These are phyloP conservation scores for Montipora capricornis DNA, from an alignment of 64 coral and sea anemone species.

Conservation along the genomic window DNA sequence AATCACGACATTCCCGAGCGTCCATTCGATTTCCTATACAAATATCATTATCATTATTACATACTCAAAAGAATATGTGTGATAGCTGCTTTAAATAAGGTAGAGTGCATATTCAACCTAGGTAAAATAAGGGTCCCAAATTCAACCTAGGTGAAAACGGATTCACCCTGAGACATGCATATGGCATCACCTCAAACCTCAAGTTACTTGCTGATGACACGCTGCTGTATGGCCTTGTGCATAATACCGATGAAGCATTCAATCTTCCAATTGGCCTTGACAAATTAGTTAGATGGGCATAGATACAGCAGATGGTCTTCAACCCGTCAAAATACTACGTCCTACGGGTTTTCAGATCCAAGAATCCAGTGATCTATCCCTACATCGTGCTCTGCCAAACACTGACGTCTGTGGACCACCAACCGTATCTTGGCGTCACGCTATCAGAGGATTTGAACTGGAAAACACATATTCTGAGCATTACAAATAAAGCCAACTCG, in stretches of 20 bases:
- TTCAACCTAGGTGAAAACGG: no score
- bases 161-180: no score
- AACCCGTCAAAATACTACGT: constrained; percentile 11
- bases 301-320: constrained; percentile 34
- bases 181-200: neutral
- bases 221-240: constrained; percentile 8
- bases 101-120: no score
- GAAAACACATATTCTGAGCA: neutral
- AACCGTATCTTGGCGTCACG: constrained; percentile 14
- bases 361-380: neutral
- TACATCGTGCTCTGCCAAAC: constrained; percentile 19
- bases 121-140: no score
- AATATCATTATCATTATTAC: no score
- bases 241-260: constrained; percentile 1
- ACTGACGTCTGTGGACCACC: neutral
- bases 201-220: constrained; percentile 11
- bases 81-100: no score
- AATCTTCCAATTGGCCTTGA: constrained; percentile 6
- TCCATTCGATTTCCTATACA: no score
- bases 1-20: no score
- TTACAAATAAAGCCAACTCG: neutral
- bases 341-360: neutral
- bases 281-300: constrained; percentile 21
- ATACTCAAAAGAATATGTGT: no score
- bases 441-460: neutral